Percentiles rank a stretch among this genome's conserved stretches.
Evolutionary conservation across 2,888 invertebrate genomes (phyloP).

Genomic region (Eueremaeus valkanovi): DNA sequence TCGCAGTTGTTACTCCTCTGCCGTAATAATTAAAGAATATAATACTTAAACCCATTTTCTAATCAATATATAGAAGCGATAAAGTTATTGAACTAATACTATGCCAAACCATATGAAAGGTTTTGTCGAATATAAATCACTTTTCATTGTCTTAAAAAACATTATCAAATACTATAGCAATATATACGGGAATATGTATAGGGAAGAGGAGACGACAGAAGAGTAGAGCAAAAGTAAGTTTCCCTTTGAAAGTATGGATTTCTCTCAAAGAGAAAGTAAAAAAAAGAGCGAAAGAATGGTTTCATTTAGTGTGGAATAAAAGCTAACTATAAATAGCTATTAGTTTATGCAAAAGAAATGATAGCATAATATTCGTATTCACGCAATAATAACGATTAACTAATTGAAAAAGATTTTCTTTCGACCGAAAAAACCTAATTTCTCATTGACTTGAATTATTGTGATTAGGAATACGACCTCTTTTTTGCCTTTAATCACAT

Average conservation of each 20-base stretch:
- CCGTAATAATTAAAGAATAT: conserved; percentile 16
- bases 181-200: not conserved
- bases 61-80: not conserved
- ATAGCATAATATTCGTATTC: not conserved
- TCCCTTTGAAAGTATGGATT: conserved; percentile 7
- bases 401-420: conserved; percentile 14
- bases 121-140: conserved; percentile 20
- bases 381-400: conserved; percentile 20
- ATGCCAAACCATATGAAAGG: not conserved
- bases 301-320: conserved; percentile 14
- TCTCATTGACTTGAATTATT: not conserved
- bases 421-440: not conserved
- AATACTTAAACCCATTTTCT: conserved; percentile 5
- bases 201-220: not conserved
- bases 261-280: not conserved
- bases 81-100: not conserved
- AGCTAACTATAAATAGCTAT: conserved; percentile 32
- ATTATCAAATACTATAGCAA: not conserved
- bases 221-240: not conserved
- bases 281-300: not conserved
- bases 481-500: no score
- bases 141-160: conserved; percentile 21
- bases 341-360: conserved; percentile 15
- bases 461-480: not conserved
- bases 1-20: no score